phyloP scores from a whole-genome alignment of 2,113 vertebrate genomes.

The Bothrops jararaca region DNA sequence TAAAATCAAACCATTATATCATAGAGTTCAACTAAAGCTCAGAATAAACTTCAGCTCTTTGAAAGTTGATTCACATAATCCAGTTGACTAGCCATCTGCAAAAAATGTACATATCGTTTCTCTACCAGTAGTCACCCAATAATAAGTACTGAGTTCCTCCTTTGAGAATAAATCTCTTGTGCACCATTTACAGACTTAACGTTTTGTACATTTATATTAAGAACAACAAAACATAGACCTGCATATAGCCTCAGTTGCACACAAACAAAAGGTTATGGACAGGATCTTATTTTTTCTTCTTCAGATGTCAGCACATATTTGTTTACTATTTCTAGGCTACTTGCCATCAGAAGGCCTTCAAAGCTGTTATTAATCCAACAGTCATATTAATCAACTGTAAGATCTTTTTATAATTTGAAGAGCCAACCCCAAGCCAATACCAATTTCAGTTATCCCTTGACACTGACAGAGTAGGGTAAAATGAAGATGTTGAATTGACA shows the following conservation, averaged over 20 bases:
- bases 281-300: not conserved
- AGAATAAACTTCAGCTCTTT: not conserved
- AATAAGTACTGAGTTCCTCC: not conserved
- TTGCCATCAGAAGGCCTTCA: not conserved
- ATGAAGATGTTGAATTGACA: constrained; percentile 57
- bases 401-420: constrained; percentile 41
- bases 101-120: not conserved
- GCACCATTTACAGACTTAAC: not conserved
- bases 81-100: not conserved
- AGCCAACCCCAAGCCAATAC: constrained; percentile 35
- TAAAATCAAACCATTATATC: constrained; percentile 1
- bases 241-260: not conserved
- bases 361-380: constrained; percentile 1
- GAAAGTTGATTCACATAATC: not conserved
- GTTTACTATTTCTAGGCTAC: not conserved
- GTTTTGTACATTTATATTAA: not conserved
- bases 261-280: not conserved
- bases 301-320: not conserved
- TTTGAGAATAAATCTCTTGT: not conserved
- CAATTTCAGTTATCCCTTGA: constrained; percentile 32
- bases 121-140: not conserved
- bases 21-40: accelerated
- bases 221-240: not conserved
- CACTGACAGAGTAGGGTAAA: constrained; percentile 26
- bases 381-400: not conserved